Percentiles rank a stretch among this genome's conserved stretches.
Evolutionary conservation across 2,797 vertebrate species (phyloP).

Genomic region (Momotus momota): DNA sequence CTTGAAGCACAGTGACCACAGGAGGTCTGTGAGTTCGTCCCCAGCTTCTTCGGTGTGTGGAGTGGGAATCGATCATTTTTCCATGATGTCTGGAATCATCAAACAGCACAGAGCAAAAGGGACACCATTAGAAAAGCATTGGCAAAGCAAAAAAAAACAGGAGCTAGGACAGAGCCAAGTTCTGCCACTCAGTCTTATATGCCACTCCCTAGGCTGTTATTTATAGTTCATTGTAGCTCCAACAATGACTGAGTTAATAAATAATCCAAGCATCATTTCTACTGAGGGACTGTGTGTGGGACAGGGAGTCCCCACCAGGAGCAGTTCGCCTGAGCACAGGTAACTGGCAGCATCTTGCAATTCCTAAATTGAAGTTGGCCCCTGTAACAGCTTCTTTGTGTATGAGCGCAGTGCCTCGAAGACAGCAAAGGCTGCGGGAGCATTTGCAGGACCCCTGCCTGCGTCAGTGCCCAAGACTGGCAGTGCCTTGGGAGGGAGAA

Average conservation of each 20-base stretch:
- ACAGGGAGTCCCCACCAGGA: not conserved
- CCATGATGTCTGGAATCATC: fast-evolving
- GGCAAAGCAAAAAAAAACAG: not conserved
- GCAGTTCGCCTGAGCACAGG: not conserved
- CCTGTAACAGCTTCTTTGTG: fast-evolving
- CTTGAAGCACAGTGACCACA: not conserved
- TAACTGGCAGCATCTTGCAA: fast-evolving
- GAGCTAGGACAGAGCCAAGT: not conserved
- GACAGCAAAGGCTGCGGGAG: not conserved
- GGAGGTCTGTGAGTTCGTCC: not conserved
- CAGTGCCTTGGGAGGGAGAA: not conserved
- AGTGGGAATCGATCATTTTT: not conserved
- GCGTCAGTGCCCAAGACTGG: not conserved
- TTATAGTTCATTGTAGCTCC: not conserved
- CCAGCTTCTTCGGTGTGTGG: not conserved
- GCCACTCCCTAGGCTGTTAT: not conserved
- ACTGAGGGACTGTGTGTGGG: not conserved
- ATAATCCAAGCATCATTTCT: not conserved
- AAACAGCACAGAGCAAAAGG: not conserved
- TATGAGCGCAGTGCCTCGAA: not conserved
- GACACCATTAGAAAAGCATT: not conserved
- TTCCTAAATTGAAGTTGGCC: not conserved
- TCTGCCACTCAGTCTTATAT: not conserved
- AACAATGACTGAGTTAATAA: not conserved
- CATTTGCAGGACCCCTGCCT: not conserved